Base-by-base conservation (phyloP, 2,797 vertebrate genomes). In the Hydrocynus forskahlii region DNA sequence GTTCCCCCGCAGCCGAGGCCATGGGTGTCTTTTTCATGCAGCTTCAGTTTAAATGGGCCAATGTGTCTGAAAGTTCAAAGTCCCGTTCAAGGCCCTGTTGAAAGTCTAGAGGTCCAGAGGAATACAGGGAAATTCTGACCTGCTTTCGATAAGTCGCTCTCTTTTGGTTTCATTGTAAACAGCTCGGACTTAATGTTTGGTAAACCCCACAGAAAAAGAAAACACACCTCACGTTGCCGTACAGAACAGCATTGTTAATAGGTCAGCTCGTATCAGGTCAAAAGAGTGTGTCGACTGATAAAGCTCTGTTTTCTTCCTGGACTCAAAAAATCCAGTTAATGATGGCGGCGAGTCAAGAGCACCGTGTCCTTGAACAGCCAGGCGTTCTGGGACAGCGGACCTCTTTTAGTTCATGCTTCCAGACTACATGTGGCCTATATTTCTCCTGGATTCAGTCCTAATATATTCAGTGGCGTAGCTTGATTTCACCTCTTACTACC, bases 241-340 rank as follows among this genome's bases (percentile, higher is more conserved):
- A 69, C n/a, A 3, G 21, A 7, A 52, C 16, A 23, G 17, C 19
- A 21, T 9, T 55, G 55, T 55, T 79, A 70, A 35, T 64, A 38
- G 55, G 64, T 79, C 71, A 75, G 68, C 43, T 60, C 38, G 72
- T 67, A 82, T 73, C 75, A 77, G 68, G 19, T 12, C 21, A 29
- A 74, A 43, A 21, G 17, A 5, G 17, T 57, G 14, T 59, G 19
- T 8, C 59, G 17, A 35, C 50, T 72, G 50, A 72, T 72, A 72
- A 72, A 72, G 55, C 21, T 54, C 10, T 45, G 2, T 45, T 69
- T 69, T 48, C 40, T 45, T 66, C 21, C 48, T 67, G 64, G 5
- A 7, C 38, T 67, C 7, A 43, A 43, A 40, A 9, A 21, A 17
- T 43, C 64, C 38, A 23, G 52, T 57, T 54, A 29, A 38, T 35